Evolutionary conservation across 2,113 vertebrate species (phyloP), one percentile per base, ranked within the genome.

Genomic region (Gavialis gangeticus): DNA sequence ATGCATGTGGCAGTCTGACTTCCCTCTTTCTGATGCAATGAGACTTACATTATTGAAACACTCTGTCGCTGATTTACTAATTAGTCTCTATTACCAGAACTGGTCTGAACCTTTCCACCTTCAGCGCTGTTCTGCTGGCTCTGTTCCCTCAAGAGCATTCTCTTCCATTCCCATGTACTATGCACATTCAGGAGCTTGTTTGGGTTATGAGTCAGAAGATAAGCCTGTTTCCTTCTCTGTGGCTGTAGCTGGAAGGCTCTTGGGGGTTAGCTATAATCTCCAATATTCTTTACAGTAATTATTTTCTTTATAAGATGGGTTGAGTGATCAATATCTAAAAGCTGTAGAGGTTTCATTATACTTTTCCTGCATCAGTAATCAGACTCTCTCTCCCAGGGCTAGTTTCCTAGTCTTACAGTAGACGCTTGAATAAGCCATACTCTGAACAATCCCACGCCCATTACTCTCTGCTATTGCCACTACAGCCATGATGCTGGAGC

Each of bases 61-160:
- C 79, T 93, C 89, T 79, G 79, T 83, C 91, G 91, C 79, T 90
- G 84, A 92, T 92, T 96, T 96, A 91, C 94, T 96, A 95, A 96
- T 96, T 96, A 97, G 84, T 79, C 57, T 92, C 91, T 95, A 94
- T 96, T 94, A 95, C 93, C 94, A 97, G 94, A 94, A 96, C 75
- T 96, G 93, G 77, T 95, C 89, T 93, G 93, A 93, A 94, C 86
- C 92, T 96, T 92, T 93, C 95, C 95, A 76, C 78, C 90, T 96
- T 92, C 79, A 96, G 79, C 88, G 77, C 77, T 91, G 80, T 67
- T 94, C 96, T 80, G 87, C 83, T 96, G 96, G 94, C 92, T 95
- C 82, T 94, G 85, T 90, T 94, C 86, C 67, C 95, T 96, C 93
- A 78, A 81, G 92, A 95, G 85, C 84, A 96, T 97, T 97, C 73